phyloP scores from a whole-genome alignment of 2,113 vertebrate species.

The Mionectes macconnelli region DNA sequence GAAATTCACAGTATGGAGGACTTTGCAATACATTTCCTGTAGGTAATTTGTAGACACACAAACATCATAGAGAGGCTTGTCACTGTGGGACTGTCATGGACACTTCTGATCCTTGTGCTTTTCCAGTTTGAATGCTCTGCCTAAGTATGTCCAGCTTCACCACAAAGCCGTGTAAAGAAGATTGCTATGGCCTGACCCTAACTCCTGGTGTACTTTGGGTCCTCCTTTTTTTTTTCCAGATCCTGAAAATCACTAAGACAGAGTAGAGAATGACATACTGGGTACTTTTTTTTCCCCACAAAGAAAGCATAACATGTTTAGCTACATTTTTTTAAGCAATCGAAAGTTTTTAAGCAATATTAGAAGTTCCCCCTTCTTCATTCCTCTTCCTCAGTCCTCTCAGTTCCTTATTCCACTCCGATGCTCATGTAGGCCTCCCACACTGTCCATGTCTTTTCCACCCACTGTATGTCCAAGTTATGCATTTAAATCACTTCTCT shows the following conservation, averaged over 20 bases:
- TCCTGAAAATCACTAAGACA: background rate
- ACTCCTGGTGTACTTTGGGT: background rate
- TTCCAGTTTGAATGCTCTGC: background rate
- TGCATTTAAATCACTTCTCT: background rate
- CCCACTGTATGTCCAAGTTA: background rate
- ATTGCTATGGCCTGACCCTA: background rate
- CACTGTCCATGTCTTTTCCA: background rate
- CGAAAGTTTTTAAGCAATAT: background rate
- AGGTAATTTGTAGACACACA: background rate
- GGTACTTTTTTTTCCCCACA: background rate
- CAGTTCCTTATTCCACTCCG: background rate
- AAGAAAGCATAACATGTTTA: background rate
- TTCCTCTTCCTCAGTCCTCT: background rate
- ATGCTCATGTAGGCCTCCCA: background rate
- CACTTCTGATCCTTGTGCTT: background rate
- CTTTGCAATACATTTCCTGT: accelerated
- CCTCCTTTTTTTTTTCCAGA: too few relatives aligned
- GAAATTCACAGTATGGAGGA: background rate
- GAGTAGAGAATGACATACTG: background rate
- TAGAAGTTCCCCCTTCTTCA: background rate
- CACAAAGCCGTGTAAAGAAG: background rate
- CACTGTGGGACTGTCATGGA: background rate
- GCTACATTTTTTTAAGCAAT: background rate
- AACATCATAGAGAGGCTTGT: accelerated
- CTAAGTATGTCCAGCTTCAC: background rate